Evolutionary conservation across 2,888 invertebrate genomes (phyloP).

Genomic region (Cephus runcator): DNA sequence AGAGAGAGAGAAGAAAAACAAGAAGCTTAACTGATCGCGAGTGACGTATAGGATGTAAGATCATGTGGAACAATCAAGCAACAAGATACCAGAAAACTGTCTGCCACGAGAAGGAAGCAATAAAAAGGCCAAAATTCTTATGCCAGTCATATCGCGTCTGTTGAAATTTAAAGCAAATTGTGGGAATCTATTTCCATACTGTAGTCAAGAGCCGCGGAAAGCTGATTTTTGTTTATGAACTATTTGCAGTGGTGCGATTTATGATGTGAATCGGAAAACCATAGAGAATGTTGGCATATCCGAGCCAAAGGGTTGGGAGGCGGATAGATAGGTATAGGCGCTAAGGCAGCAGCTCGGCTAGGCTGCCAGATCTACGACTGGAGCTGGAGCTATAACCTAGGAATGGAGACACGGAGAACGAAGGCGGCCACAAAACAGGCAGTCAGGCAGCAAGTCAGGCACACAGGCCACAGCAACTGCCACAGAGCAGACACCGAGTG

Average conservation of each 20-base stretch:
- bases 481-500: slow-evolving; percentile 30
- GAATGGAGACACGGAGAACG: slow-evolving; percentile 14
- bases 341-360: slow-evolving; percentile 16
- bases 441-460: slow-evolving; percentile 31
- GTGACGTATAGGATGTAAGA: too few relatives aligned
- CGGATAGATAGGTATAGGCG: slow-evolving; percentile 20
- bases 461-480: slow-evolving; percentile 24
- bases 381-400: background rate
- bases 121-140: too few relatives aligned
- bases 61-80: background rate
- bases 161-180: background rate
- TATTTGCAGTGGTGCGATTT: slow-evolving; percentile 49
- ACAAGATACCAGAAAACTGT: background rate
- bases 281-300: slow-evolving; percentile 20
- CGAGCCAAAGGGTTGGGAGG: slow-evolving; percentile 19
- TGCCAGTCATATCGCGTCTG: too few relatives aligned
- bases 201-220: slow-evolving; percentile 23
- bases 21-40: background rate
- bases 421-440: slow-evolving; percentile 3
- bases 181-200: background rate
- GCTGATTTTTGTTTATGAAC: slow-evolving; percentile 48
- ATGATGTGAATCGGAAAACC: slow-evolving; percentile 47
- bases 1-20: background rate
- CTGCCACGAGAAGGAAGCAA: too few relatives aligned
- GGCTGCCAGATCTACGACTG: too few relatives aligned